Conservation (phyloP, 2,888 invertebrate species). For the Oconnorella tubifera region DNA sequence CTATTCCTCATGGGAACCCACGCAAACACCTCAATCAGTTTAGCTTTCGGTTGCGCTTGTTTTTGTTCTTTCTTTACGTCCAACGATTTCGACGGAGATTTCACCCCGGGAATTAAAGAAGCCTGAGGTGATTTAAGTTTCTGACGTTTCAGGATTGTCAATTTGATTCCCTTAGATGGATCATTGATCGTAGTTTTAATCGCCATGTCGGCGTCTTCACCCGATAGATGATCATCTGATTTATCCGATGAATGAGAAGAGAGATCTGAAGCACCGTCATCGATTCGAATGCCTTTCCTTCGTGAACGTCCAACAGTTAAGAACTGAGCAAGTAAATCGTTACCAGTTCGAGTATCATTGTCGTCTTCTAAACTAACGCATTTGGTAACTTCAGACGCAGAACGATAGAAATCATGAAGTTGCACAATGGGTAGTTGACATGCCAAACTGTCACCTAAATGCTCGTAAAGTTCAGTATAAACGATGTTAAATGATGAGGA, state of each 20-base stretch:
- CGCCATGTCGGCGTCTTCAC: slow-evolving; percentile 35
- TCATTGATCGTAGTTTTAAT: slow-evolving; percentile 48
- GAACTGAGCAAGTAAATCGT: slow-evolving; percentile 48
- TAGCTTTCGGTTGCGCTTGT: neutral
- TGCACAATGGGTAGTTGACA: slow-evolving; percentile 42
- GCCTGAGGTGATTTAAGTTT: slow-evolving; percentile 8
- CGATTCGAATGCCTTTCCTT: slow-evolving; percentile 16
- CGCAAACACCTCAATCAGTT: slow-evolving; percentile 20
- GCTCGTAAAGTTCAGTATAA: slow-evolving; percentile 38
- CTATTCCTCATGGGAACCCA: neutral
- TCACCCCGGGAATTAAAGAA: neutral
- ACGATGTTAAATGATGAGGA: slow-evolving; percentile 9
- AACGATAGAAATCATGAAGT: slow-evolving; percentile 25
- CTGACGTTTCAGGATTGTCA: slow-evolving; percentile 43
- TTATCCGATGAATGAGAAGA: slow-evolving; percentile 33
- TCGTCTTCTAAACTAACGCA: slow-evolving; percentile 41
- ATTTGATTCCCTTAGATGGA: slow-evolving; percentile 52
- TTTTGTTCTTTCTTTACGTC: slow-evolving; percentile 1
- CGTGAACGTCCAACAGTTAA: slow-evolving; percentile 27
- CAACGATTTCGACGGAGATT: neutral
- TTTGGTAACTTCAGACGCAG: slow-evolving; percentile 38
- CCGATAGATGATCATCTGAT: slow-evolving; percentile 26
- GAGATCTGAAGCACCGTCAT: slow-evolving; percentile 24
- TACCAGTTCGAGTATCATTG: slow-evolving; percentile 41
- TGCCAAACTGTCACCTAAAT: slow-evolving; percentile 52